Evolutionary conservation across 2,888 invertebrate genomes (phyloP).

Genomic region (Microplitis manilae): DNA sequence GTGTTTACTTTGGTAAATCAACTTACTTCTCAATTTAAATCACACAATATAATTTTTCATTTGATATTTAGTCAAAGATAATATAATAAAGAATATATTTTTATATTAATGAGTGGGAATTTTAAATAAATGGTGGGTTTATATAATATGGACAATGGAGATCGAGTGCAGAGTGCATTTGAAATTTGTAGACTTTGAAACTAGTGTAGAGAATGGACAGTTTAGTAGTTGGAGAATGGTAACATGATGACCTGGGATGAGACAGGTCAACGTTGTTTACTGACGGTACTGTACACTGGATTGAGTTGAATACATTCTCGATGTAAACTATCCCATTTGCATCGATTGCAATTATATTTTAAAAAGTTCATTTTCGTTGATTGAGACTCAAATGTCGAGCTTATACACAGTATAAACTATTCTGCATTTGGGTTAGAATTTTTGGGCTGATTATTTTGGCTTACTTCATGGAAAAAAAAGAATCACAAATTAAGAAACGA

Average conservation of each 20-base stretch:
- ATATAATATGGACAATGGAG: background rate
- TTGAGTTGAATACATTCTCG: conserved; percentile 57
- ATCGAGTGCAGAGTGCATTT: conserved; percentile 21
- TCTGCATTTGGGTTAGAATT: no score
- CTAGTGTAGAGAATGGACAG: background rate
- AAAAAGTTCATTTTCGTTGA: background rate
- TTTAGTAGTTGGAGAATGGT: conserved; percentile 21
- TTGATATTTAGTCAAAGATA: no score
- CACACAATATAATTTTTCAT: no score
- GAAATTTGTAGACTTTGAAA: background rate
- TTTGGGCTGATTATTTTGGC: no score
- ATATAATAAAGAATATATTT: background rate
- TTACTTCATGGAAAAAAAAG: no score
- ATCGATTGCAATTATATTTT: conserved; percentile 43
- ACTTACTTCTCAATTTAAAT: background rate
- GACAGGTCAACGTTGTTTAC: conserved; percentile 69
- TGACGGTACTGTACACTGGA: conserved; percentile 59
- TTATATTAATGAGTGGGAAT: background rate
- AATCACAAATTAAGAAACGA: no score
- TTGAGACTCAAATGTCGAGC: background rate
- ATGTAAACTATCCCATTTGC: conserved; percentile 71
- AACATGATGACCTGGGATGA: conserved; percentile 32
- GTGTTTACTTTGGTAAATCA: background rate
- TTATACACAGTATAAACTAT: no score
- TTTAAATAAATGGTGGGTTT: background rate